These are phyloP conservation scores for Patagioenas fasciata DNA, from an alignment of 2,113 vertebrate genomes.

Conservation along the genomic window DNA sequence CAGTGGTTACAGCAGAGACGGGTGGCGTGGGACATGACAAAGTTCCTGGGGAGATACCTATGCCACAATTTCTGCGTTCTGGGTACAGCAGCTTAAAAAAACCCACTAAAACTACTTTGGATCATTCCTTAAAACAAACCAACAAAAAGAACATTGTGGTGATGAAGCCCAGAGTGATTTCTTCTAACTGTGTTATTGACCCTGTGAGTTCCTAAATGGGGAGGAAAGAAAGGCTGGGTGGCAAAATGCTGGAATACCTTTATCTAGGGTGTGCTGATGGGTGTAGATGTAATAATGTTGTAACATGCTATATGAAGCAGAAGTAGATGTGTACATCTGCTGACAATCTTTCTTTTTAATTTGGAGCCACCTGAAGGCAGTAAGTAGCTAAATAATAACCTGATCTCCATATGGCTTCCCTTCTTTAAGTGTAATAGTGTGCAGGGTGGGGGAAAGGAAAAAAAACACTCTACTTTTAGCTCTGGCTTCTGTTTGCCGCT, in stretches of 20 bases:
- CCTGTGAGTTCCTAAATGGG: background rate
- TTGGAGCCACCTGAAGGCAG: constrained; percentile 71
- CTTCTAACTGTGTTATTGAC: background rate
- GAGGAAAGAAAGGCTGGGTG: too few relatives aligned
- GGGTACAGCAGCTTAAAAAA: background rate
- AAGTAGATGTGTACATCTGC: background rate
- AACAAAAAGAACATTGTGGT: background rate
- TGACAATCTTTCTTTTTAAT: constrained; percentile 65
- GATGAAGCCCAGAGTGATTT: background rate
- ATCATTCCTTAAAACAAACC: background rate
- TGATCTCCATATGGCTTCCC: constrained; percentile 48
- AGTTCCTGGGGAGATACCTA: background rate
- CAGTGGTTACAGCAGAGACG: background rate
- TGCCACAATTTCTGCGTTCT: background rate
- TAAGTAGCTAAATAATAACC: constrained; percentile 56
- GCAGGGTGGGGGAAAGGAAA: background rate
- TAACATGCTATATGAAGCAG: background rate
- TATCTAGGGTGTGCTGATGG: background rate
- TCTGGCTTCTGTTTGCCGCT: constrained; percentile 65
- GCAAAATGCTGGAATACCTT: background rate
- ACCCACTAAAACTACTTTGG: background rate
- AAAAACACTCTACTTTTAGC: constrained; percentile 56
- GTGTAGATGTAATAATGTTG: background rate
- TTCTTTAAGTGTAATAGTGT: constrained; percentile 46
- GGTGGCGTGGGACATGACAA: background rate